Evolutionary conservation across 2,888 invertebrate species (phyloP), one percentile per base, ranked within the genome.

Genomic region (Protula sp.): DNA sequence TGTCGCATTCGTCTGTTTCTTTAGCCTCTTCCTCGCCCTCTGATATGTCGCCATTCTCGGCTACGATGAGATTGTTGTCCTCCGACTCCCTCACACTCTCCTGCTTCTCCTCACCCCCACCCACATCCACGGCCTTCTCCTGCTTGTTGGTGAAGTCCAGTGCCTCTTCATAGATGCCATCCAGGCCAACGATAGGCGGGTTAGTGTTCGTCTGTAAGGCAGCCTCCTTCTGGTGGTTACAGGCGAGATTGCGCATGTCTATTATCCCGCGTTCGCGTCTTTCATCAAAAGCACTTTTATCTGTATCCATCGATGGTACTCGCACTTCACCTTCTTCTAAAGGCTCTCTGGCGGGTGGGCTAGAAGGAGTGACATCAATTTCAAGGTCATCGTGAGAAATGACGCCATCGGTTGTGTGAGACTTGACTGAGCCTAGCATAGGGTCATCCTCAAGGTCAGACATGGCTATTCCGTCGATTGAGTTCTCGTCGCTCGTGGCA

Each of bases 191-290:
- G 19, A 38, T 38, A 38, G 38, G 38, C 5, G 9, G 50, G 38
- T 38, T 38, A 14, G 9, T 38, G 9, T 14, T 38, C 5, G 24
- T 24, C 50, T 22, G 5, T 5, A 5, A 5, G 5, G 50, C 50
- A 22, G 9, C 24, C 5, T 9, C 50, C 24, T 9, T n/a, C 19
- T n/a, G 4, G 24, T 9, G 50, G 24, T 19, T 19, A 9, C 14
- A 22, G 24, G 90, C 90, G 73, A 91, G 84, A 79, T 87, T 88
- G 83, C 91, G 90, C 72, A 91, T 83, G 75, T 89, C 87, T 73
- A 89, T 85, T 67, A 91, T 83, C 55, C 90, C 88, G 79, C 88
- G 88, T 72, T 87, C 70, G 28, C 65, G 55, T 29, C 57, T 54
- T 3, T 65, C 52, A 31, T 51, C 24, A 38, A 38, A 60, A 54